Evolutionary conservation across 2,113 vertebrate species (phyloP).

Genomic region (Chascanopsetta lugubris): DNA sequence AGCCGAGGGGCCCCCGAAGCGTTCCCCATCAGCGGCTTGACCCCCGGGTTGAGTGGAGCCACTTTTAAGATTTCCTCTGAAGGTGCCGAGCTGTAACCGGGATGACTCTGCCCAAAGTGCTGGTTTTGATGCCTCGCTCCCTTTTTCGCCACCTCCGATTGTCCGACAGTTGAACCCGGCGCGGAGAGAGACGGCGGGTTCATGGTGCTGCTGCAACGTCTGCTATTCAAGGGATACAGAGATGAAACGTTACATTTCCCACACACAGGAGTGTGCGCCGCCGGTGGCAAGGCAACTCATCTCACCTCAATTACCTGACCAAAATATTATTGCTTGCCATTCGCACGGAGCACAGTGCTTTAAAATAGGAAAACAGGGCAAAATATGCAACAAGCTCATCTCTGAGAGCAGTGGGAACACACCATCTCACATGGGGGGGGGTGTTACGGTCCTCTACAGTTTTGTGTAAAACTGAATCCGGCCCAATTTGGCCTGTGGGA

Average conservation of each 20-base stretch:
- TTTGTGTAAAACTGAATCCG: no score
- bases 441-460: no score
- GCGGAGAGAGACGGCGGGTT: slow-evolving; percentile 33
- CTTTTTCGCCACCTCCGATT: slow-evolving; percentile 41
- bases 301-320: slow-evolving; percentile 35
- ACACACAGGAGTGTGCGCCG: no score
- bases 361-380: not conserved
- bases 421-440: no score
- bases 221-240: slow-evolving; percentile 67
- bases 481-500: no score
- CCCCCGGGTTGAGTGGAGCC: slow-evolving; percentile 47
- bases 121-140: slow-evolving; percentile 44
- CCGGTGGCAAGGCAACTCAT: no score
- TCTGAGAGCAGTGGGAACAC: no score
- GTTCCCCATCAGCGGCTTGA: slow-evolving; percentile 53
- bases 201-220: slow-evolving; percentile 46
- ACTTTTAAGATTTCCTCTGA: slow-evolving; percentile 54
- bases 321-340: slow-evolving; percentile 19
- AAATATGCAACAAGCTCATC: not conserved
- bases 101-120: slow-evolving; percentile 51
- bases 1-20: slow-evolving; percentile 44
- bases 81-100: slow-evolving; percentile 51
- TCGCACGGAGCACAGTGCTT: not conserved
- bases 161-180: slow-evolving; percentile 48
- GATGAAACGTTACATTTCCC: slow-evolving; percentile 70